These are phyloP conservation scores for Drosophila azteca DNA, from an alignment of 1,140 invertebrate species.

Conservation along the genomic window DNA sequence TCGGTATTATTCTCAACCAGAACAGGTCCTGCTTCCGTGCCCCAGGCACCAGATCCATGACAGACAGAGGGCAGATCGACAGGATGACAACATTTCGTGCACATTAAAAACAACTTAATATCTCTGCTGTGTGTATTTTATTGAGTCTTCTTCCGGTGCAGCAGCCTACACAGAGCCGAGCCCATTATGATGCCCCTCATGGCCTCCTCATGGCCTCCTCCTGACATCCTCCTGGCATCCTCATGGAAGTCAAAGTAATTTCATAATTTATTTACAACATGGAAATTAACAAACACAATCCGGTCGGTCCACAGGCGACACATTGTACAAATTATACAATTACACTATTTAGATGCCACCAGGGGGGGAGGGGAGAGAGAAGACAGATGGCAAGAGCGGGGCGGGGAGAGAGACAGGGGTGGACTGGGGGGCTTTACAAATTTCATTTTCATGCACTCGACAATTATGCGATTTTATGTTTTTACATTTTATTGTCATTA, in stretches of 20 bases:
- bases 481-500: conserved; percentile 64
- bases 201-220: no score
- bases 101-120: conserved; percentile 65
- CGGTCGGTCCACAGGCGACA: conserved; percentile 28
- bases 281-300: conserved; percentile 60
- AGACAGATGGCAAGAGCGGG: no score
- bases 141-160: conserved; percentile 38
- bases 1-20: conserved; percentile 27
- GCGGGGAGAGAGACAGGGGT: neutral
- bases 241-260: conserved; percentile 50
- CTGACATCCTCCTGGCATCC: neutral
- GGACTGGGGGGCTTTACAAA: conserved; percentile 36
- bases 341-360: conserved; percentile 15
- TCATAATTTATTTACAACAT: conserved; percentile 69
- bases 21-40: conserved; percentile 1
- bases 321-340: conserved; percentile 50
- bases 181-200: conserved; percentile 19
- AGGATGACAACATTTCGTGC: conserved; percentile 45
- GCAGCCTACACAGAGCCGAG: neutral
- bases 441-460: conserved; percentile 46
- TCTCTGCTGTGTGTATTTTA: conserved; percentile 53
- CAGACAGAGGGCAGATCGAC: conserved; percentile 13
- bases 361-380: neutral
- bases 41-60: conserved; percentile 25
- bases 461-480: conserved; percentile 57